Conservation (phyloP, 2,888 invertebrate genomes). For the Cantharis lateralis region DNA sequence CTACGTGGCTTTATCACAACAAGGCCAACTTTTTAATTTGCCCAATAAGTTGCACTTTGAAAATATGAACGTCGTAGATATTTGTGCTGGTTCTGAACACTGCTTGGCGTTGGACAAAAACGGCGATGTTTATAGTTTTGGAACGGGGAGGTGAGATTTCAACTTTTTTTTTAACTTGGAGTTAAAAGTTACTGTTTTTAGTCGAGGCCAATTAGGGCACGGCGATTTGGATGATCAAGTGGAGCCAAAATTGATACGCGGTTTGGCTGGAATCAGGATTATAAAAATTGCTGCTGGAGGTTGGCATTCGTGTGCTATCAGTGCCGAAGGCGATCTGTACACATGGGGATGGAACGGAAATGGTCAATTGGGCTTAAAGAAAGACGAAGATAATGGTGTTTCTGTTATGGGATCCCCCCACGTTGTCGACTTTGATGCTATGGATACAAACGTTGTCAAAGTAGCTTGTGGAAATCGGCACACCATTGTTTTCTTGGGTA, state of each 20-base stretch:
- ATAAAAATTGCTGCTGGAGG: constrained; percentile 76
- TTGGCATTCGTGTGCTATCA: constrained; percentile 85
- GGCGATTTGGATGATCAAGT: constrained; percentile 68
- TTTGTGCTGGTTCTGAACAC: constrained; percentile 83
- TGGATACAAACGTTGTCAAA: constrained; percentile 53
- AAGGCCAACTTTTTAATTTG: constrained; percentile 65
- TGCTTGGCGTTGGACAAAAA: constrained; percentile 68
- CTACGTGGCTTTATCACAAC: constrained; percentile 55
- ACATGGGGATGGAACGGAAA: constrained; percentile 91
- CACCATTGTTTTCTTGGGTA: constrained; percentile 69
- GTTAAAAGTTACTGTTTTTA: constrained; percentile 53
- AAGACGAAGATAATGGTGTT: constrained; percentile 51
- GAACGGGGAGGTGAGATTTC: constrained; percentile 74
- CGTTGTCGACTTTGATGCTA: constrained; percentile 56
- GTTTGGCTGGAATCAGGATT: constrained; percentile 76
- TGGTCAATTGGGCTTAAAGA: constrained; percentile 78
- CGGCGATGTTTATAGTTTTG: constrained; percentile 82
- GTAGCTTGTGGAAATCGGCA: constrained; percentile 80
- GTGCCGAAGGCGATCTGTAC: constrained; percentile 81
- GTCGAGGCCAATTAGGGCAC: constrained; percentile 87
- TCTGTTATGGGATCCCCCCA: constrained; percentile 58
- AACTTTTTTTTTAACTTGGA: background rate
- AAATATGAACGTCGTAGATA: constrained; percentile 63
- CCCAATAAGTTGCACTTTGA: constrained; percentile 64
- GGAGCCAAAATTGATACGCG: constrained; percentile 70